Evolutionary conservation across 2,113 vertebrate genomes (phyloP).

Genomic region (Panthera leo): DNA sequence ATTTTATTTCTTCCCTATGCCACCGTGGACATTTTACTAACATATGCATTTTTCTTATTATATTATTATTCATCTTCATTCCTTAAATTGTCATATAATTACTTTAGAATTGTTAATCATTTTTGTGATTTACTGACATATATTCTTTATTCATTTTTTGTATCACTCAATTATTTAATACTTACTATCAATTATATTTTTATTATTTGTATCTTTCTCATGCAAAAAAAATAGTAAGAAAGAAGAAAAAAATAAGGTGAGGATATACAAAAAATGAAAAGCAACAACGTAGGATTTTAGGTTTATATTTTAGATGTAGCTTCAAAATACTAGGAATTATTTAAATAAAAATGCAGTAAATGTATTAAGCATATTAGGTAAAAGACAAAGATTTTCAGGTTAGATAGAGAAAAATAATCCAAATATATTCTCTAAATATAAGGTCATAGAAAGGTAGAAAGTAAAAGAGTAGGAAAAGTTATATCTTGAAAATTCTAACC

Average conservation of each 20-base stretch:
- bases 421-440: background rate
- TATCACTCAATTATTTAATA: background rate
- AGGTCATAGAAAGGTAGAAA: background rate
- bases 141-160: background rate
- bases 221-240: conserved; percentile 6
- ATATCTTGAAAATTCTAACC: background rate
- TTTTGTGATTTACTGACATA: background rate
- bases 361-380: background rate
- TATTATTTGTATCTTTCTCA: background rate
- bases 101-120: background rate
- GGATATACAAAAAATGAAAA: background rate
- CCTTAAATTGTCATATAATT: background rate
- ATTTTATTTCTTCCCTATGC: background rate
- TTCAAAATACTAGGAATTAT: background rate
- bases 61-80: background rate
- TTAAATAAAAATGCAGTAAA: conserved; percentile 22
- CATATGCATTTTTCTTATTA: background rate
- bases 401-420: background rate
- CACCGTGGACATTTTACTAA: background rate
- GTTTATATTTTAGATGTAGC: background rate
- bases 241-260: background rate
- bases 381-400: background rate
- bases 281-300: background rate
- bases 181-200: background rate
- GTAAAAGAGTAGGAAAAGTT: background rate